phyloP scores from a whole-genome alignment of 2,888 invertebrate genomes.

The Coenonympha glycerion region DNA sequence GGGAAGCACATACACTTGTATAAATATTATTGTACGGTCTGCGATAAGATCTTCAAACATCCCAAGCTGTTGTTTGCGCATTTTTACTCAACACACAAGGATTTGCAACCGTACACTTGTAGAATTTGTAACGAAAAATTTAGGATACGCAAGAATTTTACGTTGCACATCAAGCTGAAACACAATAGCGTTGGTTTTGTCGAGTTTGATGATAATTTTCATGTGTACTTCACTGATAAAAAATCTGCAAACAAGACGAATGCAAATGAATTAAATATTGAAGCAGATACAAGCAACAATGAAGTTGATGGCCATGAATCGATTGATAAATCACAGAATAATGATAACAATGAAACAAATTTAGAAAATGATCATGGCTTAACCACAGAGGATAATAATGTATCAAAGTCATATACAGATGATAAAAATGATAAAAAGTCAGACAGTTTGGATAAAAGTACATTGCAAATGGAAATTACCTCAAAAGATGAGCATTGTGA shows the following conservation, averaged over 20 bases:
- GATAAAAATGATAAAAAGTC: neutral
- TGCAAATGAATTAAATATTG: too few relatives aligned
- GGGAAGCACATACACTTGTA: slow-evolving; percentile 43
- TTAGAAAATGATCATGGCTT: too few relatives aligned
- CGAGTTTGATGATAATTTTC: slow-evolving; percentile 56
- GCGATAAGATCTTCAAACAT: slow-evolving; percentile 49
- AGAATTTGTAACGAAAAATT: slow-evolving; percentile 54
- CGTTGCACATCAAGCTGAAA: slow-evolving; percentile 56
- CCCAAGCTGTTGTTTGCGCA: slow-evolving; percentile 58
- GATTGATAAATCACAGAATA: too few relatives aligned
- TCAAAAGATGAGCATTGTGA: slow-evolving; percentile 1
- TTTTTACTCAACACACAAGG: slow-evolving; percentile 48
- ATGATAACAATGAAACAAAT: too few relatives aligned
- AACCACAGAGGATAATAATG: slow-evolving; percentile 4
- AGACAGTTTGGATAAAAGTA: neutral
- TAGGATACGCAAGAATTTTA: slow-evolving; percentile 49
- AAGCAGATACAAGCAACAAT: too few relatives aligned
- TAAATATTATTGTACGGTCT: slow-evolving; percentile 55
- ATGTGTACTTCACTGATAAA: slow-evolving; percentile 55
- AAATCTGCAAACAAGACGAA: slow-evolving; percentile 45
- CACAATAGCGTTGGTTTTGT: slow-evolving; percentile 56
- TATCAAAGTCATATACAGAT: neutral
- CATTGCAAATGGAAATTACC: too few relatives aligned
- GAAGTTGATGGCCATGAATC: too few relatives aligned
- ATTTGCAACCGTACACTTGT: slow-evolving; percentile 54